A percentile compares a stretch with the other conserved stretches of the same genome.
phyloP scores from a whole-genome alignment of 2,797 vertebrate genomes.

The Chelonia mydas region DNA sequence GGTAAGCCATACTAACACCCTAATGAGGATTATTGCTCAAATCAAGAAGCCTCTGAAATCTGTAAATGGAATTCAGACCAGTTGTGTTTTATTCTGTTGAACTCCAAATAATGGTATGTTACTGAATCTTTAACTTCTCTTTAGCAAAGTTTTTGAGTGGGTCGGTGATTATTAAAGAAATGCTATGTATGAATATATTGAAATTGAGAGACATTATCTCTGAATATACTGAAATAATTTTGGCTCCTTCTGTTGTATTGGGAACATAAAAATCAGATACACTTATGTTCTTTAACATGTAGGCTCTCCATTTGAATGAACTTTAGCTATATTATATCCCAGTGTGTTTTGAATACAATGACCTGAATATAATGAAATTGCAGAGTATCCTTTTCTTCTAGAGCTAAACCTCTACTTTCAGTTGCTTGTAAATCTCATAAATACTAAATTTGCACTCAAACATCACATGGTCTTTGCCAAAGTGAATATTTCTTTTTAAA shows the following conservation, averaged over 20 bases:
- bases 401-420: background rate
- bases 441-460: background rate
- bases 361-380: background rate
- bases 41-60: slow-evolving; percentile 2
- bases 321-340: background rate
- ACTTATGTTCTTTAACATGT: background rate
- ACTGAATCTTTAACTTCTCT: background rate
- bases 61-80: background rate
- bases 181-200: background rate
- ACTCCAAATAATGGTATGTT: background rate
- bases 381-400: background rate
- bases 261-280: background rate
- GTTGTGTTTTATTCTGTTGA: background rate
- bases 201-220: background rate
- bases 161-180: background rate
- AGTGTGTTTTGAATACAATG: background rate
- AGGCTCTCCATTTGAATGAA: background rate
- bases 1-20: background rate
- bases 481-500: background rate
- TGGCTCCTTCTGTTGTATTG: background rate
- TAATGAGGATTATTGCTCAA: slow-evolving; percentile 29
- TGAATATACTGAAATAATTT: background rate
- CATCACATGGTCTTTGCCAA: background rate
- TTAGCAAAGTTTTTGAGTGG: background rate
- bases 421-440: background rate